These are phyloP conservation scores for Montipora sp. DNA, from an alignment of 64 coral and sea anemone species.

Conservation along the genomic window DNA sequence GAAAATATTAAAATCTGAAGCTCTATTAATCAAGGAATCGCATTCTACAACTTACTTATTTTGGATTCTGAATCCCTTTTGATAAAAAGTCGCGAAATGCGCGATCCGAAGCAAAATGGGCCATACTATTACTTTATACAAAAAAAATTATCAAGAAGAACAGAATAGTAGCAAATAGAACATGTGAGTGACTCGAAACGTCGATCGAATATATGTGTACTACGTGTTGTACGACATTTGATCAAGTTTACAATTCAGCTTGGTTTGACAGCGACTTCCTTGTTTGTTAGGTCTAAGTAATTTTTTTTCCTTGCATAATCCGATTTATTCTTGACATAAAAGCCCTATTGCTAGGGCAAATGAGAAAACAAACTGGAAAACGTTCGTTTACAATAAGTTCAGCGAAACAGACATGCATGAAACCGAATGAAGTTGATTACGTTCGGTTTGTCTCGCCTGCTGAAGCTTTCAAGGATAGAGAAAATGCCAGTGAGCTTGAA, in stretches of 20 bases:
- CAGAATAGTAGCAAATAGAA: not conserved
- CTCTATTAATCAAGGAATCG: too few relatives aligned
- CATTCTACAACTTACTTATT: not conserved
- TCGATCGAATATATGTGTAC: not conserved
- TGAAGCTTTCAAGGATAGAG: not conserved
- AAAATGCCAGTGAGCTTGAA: too few relatives aligned
- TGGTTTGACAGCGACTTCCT: too few relatives aligned
- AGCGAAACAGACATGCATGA: slow-evolving; percentile 16
- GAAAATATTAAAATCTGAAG: not conserved
- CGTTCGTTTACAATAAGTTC: not conserved
- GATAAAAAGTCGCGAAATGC: not conserved
- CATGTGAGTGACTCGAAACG: not conserved
- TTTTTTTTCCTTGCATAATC: not conserved
- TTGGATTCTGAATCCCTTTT: not conserved
- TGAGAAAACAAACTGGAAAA: not conserved
- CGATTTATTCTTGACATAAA: not conserved
- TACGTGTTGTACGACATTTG: too few relatives aligned
- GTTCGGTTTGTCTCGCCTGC: not conserved
- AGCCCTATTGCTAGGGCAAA: not conserved
- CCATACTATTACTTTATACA: too few relatives aligned
- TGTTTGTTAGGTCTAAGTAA: not conserved
- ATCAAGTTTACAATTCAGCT: too few relatives aligned
- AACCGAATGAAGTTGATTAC: not conserved
- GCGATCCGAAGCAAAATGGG: not conserved
- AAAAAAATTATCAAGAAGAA: not conserved